Evolutionary conservation across 2,797 vertebrate species (phyloP).

Genomic region (Cichlasoma orientale): DNA sequence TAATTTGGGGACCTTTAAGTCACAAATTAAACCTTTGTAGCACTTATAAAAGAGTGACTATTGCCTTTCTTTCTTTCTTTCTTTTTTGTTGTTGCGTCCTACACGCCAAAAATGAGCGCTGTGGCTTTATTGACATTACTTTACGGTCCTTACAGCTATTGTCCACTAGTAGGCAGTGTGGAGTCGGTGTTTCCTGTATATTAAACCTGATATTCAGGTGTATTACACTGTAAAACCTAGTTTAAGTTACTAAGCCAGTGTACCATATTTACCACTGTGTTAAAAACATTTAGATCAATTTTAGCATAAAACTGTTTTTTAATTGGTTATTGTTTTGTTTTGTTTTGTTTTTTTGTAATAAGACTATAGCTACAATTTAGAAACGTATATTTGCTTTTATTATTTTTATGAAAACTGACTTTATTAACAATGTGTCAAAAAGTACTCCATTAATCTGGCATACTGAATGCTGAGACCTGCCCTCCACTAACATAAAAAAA

Average conservation of each 20-base stretch:
- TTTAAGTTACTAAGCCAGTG: not conserved
- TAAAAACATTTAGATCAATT: not conserved
- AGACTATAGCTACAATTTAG: not conserved
- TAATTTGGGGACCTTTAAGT: not conserved
- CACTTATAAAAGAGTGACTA: not conserved
- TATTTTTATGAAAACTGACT: fast-evolving
- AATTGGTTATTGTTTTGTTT: too few species aligned
- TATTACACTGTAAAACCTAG: not conserved
- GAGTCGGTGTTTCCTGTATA: not conserved
- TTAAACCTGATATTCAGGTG: not conserved
- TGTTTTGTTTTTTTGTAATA: not conserved
- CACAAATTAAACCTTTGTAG: not conserved
- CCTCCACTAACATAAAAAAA: not conserved
- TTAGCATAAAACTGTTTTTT: not conserved
- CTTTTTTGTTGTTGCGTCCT: not conserved
- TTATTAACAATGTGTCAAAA: not conserved
- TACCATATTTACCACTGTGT: not conserved
- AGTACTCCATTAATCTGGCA: too few species aligned
- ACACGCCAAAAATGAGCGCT: not conserved
- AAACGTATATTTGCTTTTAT: not conserved
- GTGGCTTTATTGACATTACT: not conserved
- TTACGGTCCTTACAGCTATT: constrained; percentile 17
- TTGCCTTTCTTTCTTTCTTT: too few species aligned
- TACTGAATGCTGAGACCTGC: not conserved
- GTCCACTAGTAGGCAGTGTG: constrained; percentile 50